Base-by-base conservation (phyloP, 2,888 invertebrate species). In the Glomeris marginata region DNA sequence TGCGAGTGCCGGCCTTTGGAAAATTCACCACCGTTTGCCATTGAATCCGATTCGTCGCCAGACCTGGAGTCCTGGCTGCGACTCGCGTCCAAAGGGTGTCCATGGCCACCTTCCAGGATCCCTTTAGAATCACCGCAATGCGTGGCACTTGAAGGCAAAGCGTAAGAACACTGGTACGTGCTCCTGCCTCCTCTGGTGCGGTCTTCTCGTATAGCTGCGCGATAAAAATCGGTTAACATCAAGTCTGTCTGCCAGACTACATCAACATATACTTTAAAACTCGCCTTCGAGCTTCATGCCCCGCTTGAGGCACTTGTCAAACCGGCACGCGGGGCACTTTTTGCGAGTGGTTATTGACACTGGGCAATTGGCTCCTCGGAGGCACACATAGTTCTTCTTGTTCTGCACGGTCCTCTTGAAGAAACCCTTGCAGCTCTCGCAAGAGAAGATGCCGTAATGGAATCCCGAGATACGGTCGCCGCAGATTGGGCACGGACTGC, bases 341-440 rank as follows among this genome's bases (percentile, higher is more conserved):
- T 95, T 95, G 53, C 94, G 74, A 2, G 92, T 94, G 1, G 85
- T 82, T 37, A 91, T 85, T 8, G 87, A 87, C 11, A 95, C 88
- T 21, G 86, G 86, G 69, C 95, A 95, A 59, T 80, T 81, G 1
- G 87, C 87, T 1, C 91, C 90, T 22, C 90, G 74, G 44, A 85
- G 73, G 65, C 95, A 95, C 63, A 90, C 86, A 69, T 94, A 95
- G 66, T 90, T 88, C 72, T 95, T 95, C 58, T 92, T 79, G 67
- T 95, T 95, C 71, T 95, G 95, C n/a, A 95, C 94, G 18, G 94
- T 95, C 54, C 95, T 75, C 69, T 95, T 95, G 73, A 95, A 95
- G 72, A 95, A 95, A 2, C 94, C 94, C 69, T 95, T 95, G 70
- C 95, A 95, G 18, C 90, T 90, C 66, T 95, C 95, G 70, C 95